Conservation (phyloP, 2,113 vertebrate genomes). For the Sinocyclocheilus maitianheensis region DNA sequence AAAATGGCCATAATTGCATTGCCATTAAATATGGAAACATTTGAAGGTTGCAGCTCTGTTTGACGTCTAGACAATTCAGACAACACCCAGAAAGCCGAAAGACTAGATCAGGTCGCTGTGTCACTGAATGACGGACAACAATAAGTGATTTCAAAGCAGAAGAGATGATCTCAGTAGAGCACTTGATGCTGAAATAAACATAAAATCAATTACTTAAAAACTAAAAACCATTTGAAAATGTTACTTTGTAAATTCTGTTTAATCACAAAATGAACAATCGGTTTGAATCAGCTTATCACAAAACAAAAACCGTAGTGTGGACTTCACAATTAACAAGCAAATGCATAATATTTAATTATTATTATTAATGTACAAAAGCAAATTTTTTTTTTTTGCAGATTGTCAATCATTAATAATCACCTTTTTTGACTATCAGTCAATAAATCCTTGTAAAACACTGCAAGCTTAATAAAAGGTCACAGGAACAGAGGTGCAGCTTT, state of each 20-base stretch:
- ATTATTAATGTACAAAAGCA: not conserved
- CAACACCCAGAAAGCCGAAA: slow-evolving; percentile 5
- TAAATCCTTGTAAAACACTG: not conserved
- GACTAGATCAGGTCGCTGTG: slow-evolving; percentile 23
- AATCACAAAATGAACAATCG: not conserved
- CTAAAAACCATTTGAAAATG: not conserved
- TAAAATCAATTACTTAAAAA: too few relatives aligned
- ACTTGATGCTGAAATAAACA: not conserved
- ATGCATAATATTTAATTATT: not conserved
- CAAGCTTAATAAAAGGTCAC: not conserved
- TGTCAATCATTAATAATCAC: not conserved
- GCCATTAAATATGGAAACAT: slow-evolving; percentile 1
- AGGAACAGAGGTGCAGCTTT: not conserved
- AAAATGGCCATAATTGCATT: not conserved
- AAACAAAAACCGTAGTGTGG: not conserved
- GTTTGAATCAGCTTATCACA: not conserved
- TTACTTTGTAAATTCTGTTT: not conserved
- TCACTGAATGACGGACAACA: slow-evolving; percentile 22
- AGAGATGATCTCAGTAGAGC: not conserved
- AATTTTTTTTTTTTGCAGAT: not conserved
- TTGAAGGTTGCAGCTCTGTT: slow-evolving; percentile 22
- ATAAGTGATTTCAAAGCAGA: not conserved
- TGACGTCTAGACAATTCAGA: not conserved
- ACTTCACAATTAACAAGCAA: not conserved
- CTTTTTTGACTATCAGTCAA: not conserved